Conservation (phyloP, 2,888 invertebrate genomes). For the Bibio marci region DNA sequence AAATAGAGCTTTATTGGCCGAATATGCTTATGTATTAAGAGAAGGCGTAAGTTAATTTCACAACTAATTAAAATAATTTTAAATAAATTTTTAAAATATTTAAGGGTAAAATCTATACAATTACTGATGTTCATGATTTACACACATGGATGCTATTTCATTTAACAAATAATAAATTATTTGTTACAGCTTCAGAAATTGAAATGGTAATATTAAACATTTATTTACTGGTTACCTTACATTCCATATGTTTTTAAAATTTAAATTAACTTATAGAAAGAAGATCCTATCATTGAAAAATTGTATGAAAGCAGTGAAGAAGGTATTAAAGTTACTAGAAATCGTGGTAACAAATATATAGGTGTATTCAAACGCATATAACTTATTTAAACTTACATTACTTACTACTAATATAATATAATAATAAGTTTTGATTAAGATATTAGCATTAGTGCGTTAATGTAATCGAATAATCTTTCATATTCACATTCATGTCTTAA, state of each 20-base stretch:
- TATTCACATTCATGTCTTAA: too few species aligned
- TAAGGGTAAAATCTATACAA: constrained; percentile 83
- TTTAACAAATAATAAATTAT: constrained; percentile 79
- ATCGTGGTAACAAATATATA: constrained; percentile 82
- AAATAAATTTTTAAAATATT: constrained; percentile 13
- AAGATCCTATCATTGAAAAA: constrained; percentile 75
- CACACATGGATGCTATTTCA: constrained; percentile 95
- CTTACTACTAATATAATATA: too few species aligned
- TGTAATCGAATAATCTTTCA: too few species aligned
- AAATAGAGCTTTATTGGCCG: constrained; percentile 78
- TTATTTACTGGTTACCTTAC: background rate
- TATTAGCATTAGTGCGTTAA: too few species aligned
- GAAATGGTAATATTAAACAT: constrained; percentile 44
- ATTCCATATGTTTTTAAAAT: too few species aligned
- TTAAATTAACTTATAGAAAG: constrained; percentile 46
- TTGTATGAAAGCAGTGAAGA: constrained; percentile 90
- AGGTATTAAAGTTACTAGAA: constrained; percentile 92
- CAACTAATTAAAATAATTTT: constrained; percentile 3
- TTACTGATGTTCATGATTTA: constrained; percentile 94
- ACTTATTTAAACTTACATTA: background rate
- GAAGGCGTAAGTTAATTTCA: constrained; percentile 51
- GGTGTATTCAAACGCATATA: constrained; percentile 64
- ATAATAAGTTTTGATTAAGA: too few species aligned
- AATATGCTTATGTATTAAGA: constrained; percentile 88
- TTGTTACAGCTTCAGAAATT: constrained; percentile 52